Conservation (phyloP, 2,113 vertebrate genomes). For the Seriola rivoliana region DNA sequence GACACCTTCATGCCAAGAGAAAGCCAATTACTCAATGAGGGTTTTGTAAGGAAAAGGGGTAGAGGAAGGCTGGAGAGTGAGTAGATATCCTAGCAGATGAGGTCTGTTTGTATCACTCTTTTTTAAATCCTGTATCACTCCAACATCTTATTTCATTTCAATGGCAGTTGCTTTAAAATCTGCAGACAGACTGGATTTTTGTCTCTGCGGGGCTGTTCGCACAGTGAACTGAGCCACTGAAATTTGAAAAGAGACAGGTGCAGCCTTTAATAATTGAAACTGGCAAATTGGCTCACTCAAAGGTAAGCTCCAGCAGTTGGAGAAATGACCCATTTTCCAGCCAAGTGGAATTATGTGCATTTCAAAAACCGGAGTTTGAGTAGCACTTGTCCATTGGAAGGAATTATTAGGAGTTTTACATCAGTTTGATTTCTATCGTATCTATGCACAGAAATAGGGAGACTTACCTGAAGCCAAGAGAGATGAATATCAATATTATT, state of each 20-base stretch:
- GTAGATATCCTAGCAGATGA: slow-evolving; percentile 36
- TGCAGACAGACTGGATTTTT: slow-evolving; percentile 36
- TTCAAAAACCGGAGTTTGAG: slow-evolving; percentile 34
- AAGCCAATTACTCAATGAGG: slow-evolving; percentile 74
- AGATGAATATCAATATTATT: slow-evolving; percentile 50
- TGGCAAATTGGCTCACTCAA: slow-evolving; percentile 73
- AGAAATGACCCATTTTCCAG: slow-evolving; percentile 69
- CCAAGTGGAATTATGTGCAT: slow-evolving; percentile 53
- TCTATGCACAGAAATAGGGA: neutral
- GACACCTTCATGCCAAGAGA: slow-evolving; percentile 75
- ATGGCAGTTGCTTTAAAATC: slow-evolving; percentile 50
- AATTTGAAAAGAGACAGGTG: slow-evolving; percentile 73
- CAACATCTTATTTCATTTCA: slow-evolving; percentile 45
- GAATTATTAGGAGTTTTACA: slow-evolving; percentile 16
- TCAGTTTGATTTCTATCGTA: neutral
- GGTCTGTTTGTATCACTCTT: slow-evolving; percentile 38
- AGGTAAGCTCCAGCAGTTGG: slow-evolving; percentile 46
- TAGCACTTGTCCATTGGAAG: slow-evolving; percentile 51
- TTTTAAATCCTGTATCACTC: slow-evolving; percentile 42
- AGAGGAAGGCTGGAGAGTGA: slow-evolving; percentile 23
- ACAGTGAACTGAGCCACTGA: slow-evolving; percentile 50
- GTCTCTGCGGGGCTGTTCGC: slow-evolving; percentile 22
- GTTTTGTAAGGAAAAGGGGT: slow-evolving; percentile 39
- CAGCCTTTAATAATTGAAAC: slow-evolving; percentile 76
- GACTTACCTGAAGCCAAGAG: slow-evolving; percentile 32